Percentiles rank a stretch among this genome's conserved stretches.
Evolutionary conservation across 2,797 vertebrate species (phyloP).

Genomic region (Numenius phaeopus): DNA sequence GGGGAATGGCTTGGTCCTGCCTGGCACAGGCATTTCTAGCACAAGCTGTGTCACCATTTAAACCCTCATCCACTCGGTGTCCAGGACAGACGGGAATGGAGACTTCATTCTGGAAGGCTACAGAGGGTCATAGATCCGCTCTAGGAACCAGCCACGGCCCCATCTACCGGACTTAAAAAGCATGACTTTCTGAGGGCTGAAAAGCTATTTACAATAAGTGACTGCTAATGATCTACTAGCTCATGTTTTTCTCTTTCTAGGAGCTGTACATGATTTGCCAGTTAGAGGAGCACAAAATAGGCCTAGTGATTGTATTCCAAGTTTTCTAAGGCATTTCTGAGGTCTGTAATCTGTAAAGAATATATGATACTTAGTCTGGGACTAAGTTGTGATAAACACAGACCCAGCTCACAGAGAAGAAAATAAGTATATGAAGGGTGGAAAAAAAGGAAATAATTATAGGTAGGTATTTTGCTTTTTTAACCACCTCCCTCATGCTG

Average conservation of each 20-base stretch:
- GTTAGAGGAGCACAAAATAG: not conserved
- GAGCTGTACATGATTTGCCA: not conserved
- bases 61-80: fast-evolving
- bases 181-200: not conserved
- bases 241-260: not conserved
- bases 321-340: not conserved
- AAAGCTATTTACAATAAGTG: not conserved
- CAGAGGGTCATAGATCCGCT: not conserved
- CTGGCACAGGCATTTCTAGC: not conserved
- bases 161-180: not conserved
- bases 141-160: not conserved
- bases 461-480: not conserved
- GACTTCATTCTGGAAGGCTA: not conserved
- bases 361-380: not conserved
- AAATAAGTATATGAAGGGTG: not conserved
- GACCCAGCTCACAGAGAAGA: not conserved
- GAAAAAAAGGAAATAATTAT: not conserved
- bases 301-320: not conserved
- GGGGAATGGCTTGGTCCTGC: fast-evolving
- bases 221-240: not conserved
- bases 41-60: not conserved
- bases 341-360: not conserved
- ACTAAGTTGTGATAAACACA: not conserved
- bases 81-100: not conserved
- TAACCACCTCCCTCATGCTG: not conserved